Evolutionary conservation across 2,113 vertebrate genomes (phyloP).

Genomic region (Rhabdomys dilectus): DNA sequence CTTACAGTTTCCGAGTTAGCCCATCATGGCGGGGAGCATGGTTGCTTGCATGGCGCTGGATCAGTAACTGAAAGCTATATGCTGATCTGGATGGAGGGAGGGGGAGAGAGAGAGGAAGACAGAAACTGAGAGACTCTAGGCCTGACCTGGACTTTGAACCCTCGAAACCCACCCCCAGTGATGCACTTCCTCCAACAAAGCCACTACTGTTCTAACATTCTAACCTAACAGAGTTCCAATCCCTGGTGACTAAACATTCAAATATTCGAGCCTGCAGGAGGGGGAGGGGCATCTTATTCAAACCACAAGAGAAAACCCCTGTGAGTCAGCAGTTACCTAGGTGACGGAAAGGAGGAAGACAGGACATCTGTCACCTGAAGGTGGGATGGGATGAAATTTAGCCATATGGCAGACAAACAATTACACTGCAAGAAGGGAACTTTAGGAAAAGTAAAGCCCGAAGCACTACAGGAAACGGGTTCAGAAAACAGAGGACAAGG

Average conservation of each 20-base stretch:
- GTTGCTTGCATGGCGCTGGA: too few species aligned
- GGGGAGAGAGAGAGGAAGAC: too few species aligned
- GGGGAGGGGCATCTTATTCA: not conserved
- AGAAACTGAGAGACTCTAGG: too few species aligned
- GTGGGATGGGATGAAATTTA: not conserved
- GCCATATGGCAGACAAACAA: not conserved
- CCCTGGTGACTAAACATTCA: not conserved
- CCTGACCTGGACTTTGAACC: not conserved
- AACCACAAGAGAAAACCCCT: not conserved
- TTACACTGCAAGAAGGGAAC: not conserved
- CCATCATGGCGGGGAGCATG: not conserved
- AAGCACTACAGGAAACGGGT: not conserved
- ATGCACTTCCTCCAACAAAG: not conserved
- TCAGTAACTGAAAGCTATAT: too few species aligned
- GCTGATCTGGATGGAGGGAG: too few species aligned
- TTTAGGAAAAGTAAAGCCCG: not conserved
- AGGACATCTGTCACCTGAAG: not conserved
- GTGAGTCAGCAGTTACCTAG: not conserved
- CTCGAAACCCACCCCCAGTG: not conserved
- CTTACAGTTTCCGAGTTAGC: not conserved
- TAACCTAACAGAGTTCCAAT: not conserved
- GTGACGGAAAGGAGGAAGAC: not conserved
- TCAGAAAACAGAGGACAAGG: not conserved
- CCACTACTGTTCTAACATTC: not conserved
- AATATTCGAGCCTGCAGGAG: not conserved